Conservation (phyloP, 2,113 vertebrate species). For the Crotalus viridis region DNA sequence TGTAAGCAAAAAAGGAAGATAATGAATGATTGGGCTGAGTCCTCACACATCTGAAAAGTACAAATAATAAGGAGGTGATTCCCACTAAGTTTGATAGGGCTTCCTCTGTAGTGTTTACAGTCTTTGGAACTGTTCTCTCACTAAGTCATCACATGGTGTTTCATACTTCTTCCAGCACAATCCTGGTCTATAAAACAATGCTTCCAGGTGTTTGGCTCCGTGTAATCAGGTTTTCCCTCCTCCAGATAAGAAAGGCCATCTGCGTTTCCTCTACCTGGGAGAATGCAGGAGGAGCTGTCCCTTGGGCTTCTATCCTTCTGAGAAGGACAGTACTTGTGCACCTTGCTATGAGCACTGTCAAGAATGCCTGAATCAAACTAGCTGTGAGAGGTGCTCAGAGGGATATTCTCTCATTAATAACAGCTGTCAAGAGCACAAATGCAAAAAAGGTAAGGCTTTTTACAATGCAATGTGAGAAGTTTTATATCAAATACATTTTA, state of each 20-base stretch:
- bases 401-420: constrained; percentile 70
- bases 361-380: constrained; percentile 65
- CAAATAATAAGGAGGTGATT: background rate
- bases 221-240: background rate
- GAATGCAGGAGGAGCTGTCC: constrained; percentile 83
- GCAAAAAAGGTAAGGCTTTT: constrained; percentile 73
- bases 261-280: constrained; percentile 73
- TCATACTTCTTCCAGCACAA: background rate
- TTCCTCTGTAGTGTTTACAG: background rate
- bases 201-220: background rate
- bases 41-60: background rate
- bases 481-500: background rate
- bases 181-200: background rate
- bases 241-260: constrained; percentile 73
- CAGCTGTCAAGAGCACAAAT: constrained; percentile 74
- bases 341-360: constrained; percentile 77
- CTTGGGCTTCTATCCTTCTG: constrained; percentile 61
- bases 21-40: background rate
- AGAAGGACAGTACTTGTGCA: constrained; percentile 64
- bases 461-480: background rate
- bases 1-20: background rate
- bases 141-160: background rate
- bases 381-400: constrained; percentile 75
- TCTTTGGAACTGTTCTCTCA: background rate
- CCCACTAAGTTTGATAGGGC: background rate